Evolutionary conservation across 2,797 vertebrate genomes (phyloP), one percentile per base, ranked within the genome.

Genomic region (Menidia menidia): DNA sequence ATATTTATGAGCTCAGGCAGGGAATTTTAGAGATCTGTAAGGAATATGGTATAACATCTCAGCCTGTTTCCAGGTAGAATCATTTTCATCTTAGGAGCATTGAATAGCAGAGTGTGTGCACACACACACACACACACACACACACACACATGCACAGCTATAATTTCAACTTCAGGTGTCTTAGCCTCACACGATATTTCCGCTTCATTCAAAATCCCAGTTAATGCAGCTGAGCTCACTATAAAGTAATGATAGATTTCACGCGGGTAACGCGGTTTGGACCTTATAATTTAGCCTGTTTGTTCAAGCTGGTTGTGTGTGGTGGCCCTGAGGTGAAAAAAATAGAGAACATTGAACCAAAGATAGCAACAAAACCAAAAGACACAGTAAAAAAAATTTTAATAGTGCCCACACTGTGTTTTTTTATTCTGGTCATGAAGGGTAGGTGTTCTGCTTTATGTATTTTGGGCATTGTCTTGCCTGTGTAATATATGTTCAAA

Each of bases 1-100:
- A 87, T 68, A 88, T 90, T 0, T 42, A 89, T 81, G 75, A 81
- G 74, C 71, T 60, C 55, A 59, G 69, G 74, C 66, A 58, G 39
- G 35, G 77, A 57, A 63, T 73, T 75, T 68, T 44, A 50, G 50
- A 64, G 47, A 78, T 73, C 52, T 63, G 65, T 43, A 15, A 39
- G 15, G 33, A 73, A 72, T 60, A 70, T 68, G 18, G 42, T 43
- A 16, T 68, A 61, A 62, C 51, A 44, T 71, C 59, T 69, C 35
- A 62, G 15, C 44, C 25, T 48, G 58, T 76, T 71, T 73, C 50
- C 58, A 64, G 69, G 64, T 61, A 50, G 71, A 45, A 69, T 66
- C 50, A 61, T 78, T 81, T 68, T 55, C 71, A 60, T 77, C 51
- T 65, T 30, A 31, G 35, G 45, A 60, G 57, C 41, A 54, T 13